These are phyloP conservation scores for Rhagophthalmus giganteus DNA, from an alignment of 2,888 invertebrate genomes.

Conservation along the genomic window DNA sequence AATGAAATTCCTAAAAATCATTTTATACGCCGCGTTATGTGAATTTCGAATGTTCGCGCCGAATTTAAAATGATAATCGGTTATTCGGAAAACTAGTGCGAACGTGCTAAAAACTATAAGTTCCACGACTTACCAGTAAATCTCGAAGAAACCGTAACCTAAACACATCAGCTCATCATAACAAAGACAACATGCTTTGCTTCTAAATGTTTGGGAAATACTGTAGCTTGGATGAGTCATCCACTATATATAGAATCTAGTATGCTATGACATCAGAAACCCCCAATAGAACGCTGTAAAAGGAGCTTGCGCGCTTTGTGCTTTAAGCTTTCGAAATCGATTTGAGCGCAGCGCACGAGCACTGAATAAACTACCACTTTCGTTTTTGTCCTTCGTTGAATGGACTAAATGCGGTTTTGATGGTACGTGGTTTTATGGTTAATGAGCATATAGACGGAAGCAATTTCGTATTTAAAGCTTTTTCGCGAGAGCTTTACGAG, in stretches of 20 bases:
- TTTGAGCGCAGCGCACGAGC: conserved; percentile 30
- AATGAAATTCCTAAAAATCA: too few species aligned
- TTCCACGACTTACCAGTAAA: conserved; percentile 18
- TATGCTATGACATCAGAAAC: conserved; percentile 46
- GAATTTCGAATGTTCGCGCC: too few species aligned
- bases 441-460: conserved; percentile 23
- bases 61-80: too few species aligned
- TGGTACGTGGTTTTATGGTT: conserved; percentile 37
- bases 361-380: conserved; percentile 26
- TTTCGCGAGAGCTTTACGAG: too few species aligned
- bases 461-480: too few species aligned
- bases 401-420: conserved; percentile 33
- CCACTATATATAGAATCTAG: conserved; percentile 52
- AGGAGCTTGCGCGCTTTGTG: conserved; percentile 43
- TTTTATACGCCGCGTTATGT: too few species aligned
- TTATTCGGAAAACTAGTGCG: too few species aligned
- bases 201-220: conserved; percentile 47
- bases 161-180: conserved; percentile 40
- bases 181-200: conserved; percentile 44
- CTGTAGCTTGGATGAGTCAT: conserved; percentile 54
- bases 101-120: too few species aligned
- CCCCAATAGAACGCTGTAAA: conserved; percentile 44
- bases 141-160: conserved; percentile 26
- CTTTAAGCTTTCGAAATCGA: conserved; percentile 28
- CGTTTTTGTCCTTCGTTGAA: conserved; percentile 36